phyloP scores from a whole-genome alignment of 2,113 vertebrate genomes.

The Hyperoodon ampullatus region DNA sequence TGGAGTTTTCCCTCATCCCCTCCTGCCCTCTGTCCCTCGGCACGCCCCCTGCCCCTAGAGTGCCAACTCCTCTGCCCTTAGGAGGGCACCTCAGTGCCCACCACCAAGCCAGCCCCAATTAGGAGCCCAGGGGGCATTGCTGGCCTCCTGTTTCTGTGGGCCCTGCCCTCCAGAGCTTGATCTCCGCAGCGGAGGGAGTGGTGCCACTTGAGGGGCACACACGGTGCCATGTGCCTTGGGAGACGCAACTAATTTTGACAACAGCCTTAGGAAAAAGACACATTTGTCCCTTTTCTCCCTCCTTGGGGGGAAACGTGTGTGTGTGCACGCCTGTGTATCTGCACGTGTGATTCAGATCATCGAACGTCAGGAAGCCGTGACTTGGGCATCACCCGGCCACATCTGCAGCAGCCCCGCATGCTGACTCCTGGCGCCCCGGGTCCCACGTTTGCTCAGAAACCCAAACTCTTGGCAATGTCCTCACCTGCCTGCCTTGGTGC shows the following conservation, averaged over 20 bases:
- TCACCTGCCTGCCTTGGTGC: not conserved
- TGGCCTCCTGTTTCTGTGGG: accelerated
- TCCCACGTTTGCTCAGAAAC: not conserved
- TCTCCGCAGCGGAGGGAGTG: accelerated
- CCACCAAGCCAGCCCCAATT: accelerated
- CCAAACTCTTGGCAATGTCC: not conserved
- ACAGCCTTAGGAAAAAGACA: constrained; percentile 49
- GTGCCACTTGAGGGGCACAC: not conserved
- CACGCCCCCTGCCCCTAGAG: not conserved
- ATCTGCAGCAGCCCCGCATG: accelerated
- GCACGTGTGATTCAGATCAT: not conserved
- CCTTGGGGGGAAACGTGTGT: not conserved
- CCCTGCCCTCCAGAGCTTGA: not conserved
- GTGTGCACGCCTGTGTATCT: accelerated
- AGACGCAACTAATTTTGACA: constrained; percentile 7
- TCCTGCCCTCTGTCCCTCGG: accelerated
- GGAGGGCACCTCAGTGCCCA: not conserved
- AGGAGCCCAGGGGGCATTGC: not conserved
- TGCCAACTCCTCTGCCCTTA: not conserved
- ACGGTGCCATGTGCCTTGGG: not conserved
- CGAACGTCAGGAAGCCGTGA: accelerated
- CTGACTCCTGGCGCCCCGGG: not conserved
- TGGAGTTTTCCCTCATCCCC: too few relatives aligned
- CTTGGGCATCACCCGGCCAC: accelerated
- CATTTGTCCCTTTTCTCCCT: not conserved